A percentile compares a stretch with the other conserved stretches of the same genome.
Evolutionary conservation across 2,888 invertebrate genomes (phyloP).

Genomic region (Cantharis lateralis): DNA sequence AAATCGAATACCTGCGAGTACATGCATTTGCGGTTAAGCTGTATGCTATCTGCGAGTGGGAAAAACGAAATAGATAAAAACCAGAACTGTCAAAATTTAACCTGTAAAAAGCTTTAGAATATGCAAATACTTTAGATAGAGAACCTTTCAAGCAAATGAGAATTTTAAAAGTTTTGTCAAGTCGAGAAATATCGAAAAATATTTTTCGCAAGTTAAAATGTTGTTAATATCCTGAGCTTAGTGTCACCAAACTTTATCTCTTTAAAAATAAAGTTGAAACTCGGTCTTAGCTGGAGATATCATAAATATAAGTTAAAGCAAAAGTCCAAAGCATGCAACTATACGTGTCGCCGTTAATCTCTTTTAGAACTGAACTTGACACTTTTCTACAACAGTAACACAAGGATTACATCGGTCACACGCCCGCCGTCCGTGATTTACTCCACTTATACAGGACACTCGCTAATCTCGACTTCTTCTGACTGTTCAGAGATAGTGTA

Average conservation of each 20-base stretch:
- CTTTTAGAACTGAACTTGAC: constrained; percentile 27
- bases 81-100: constrained; percentile 2
- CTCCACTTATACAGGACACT: constrained; percentile 23
- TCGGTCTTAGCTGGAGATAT: not conserved
- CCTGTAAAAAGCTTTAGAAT: not conserved
- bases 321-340: constrained; percentile 12
- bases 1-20: not conserved
- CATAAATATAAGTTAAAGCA: constrained; percentile 21
- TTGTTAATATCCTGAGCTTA: constrained; percentile 5
- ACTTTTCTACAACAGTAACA: constrained; percentile 30
- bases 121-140: constrained; percentile 7
- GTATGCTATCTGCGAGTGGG: not conserved
- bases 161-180: constrained; percentile 1
- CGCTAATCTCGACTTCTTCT: constrained; percentile 30
- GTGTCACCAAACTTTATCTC: constrained; percentile 8
- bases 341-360: constrained; percentile 22
- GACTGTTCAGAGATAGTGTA: constrained; percentile 47
- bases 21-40: not conserved
- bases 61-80: not conserved
- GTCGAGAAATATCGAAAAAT: not conserved
- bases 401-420: constrained; percentile 27
- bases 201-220: constrained; percentile 1
- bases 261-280: constrained; percentile 3
- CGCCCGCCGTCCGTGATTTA: constrained; percentile 23
- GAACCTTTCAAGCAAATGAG: not conserved